Conservation (phyloP, 2,113 vertebrate genomes). For the Nesogale talazaci region DNA sequence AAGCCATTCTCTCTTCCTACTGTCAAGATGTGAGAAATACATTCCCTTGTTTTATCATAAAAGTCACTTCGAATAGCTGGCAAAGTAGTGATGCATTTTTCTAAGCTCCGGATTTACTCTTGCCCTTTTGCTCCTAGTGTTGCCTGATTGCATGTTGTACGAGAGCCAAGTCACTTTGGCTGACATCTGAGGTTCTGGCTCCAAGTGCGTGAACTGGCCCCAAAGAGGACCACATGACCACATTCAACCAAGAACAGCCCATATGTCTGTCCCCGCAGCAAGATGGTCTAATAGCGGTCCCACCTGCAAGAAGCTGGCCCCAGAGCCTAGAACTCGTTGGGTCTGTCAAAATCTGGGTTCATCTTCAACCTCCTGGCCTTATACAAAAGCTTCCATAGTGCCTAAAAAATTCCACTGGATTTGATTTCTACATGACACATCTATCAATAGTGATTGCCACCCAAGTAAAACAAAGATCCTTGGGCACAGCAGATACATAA, state of each 20-base stretch:
- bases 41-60: background rate
- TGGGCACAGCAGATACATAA: background rate
- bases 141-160: background rate
- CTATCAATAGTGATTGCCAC: background rate
- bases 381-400: background rate
- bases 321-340: background rate
- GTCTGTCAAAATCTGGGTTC: background rate
- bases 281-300: background rate
- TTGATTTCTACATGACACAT: conserved; percentile 20
- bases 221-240: background rate
- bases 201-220: background rate
- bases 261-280: background rate
- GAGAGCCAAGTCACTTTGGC: background rate
- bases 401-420: background rate
- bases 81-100: background rate
- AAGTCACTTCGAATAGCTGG: background rate
- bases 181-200: background rate
- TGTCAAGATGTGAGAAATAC: conserved; percentile 16
- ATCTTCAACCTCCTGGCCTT: background rate
- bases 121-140: background rate
- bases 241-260: background rate
- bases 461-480: conserved; percentile 35
- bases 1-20: conserved; percentile 11
- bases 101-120: conserved; percentile 7
- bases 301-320: background rate